Percentiles rank a stretch among this genome's conserved stretches.
Conservation (phyloP, 2,888 invertebrate genomes). For the Drosophila siamana region DNA sequence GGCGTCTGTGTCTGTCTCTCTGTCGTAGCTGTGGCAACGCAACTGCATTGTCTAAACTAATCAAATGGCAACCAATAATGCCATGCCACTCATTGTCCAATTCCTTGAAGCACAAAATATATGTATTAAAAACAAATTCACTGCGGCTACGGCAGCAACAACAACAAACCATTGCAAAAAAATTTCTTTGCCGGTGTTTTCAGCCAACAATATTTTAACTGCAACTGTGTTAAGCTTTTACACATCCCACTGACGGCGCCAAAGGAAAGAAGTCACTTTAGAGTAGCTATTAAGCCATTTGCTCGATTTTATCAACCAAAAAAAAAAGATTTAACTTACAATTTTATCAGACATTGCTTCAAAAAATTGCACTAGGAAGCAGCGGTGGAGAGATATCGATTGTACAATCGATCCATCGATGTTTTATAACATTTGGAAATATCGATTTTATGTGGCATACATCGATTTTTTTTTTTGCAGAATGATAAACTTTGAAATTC, state of each 20-base stretch:
- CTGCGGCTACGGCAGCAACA: constrained; percentile 30
- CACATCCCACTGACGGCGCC: background rate
- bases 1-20: constrained; percentile 13
- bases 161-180: constrained; percentile 48
- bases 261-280: background rate
- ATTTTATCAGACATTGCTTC: constrained; percentile 71
- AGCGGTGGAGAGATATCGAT: constrained; percentile 18
- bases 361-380: constrained; percentile 50
- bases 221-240: background rate
- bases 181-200: constrained; percentile 61
- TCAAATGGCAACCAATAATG: background rate
- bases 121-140: constrained; percentile 13
- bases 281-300: background rate
- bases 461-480: background rate
- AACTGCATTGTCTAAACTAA: constrained; percentile 6
- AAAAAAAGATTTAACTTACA: constrained; percentile 59
- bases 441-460: background rate
- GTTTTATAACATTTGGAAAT: background rate
- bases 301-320: constrained; percentile 33
- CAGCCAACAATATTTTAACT: background rate
- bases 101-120: background rate
- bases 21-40: constrained; percentile 32
- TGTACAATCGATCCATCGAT: background rate
- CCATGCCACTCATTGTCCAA: background rate
- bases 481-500: background rate